Evolutionary conservation across 2,113 vertebrate genomes (phyloP).

Genomic region (Clarias gariepinus): DNA sequence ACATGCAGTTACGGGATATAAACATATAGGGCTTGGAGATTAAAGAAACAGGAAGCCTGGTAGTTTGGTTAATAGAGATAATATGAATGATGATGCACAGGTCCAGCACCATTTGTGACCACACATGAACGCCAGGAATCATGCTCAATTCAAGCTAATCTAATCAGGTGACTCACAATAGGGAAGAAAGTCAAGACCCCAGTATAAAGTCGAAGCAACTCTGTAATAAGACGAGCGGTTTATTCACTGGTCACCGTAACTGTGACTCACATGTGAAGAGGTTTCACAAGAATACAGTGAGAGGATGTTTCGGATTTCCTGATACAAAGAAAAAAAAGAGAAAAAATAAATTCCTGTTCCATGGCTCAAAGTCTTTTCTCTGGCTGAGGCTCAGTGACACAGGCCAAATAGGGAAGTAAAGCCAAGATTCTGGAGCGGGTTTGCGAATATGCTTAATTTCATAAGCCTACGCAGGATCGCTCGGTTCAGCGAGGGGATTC

Average conservation of each 20-base stretch:
- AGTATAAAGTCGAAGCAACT: not conserved
- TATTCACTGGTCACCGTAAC: not conserved
- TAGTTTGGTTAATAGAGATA: not conserved
- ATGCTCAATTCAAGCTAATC: not conserved
- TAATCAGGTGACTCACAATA: conserved; percentile 12
- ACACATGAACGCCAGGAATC: not conserved
- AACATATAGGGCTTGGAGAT: not conserved
- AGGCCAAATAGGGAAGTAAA: conserved; percentile 21
- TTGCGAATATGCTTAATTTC: conserved; percentile 18
- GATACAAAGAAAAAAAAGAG: not conserved
- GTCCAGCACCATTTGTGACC: not conserved
- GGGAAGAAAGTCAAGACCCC: not conserved
- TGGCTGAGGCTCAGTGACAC: conserved; percentile 9
- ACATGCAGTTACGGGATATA: not conserved
- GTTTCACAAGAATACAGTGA: not conserved
- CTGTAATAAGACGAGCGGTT: not conserved
- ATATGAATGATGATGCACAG: not conserved
- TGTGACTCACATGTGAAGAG: not conserved
- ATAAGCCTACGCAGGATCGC: conserved; percentile 5
- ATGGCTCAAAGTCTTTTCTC: conserved; percentile 18
- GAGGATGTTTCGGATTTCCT: conserved; percentile 36
- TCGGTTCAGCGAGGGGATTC: conserved; percentile 20
- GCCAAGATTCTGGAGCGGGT: conserved; percentile 25
- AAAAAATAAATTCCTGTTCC: conserved; percentile 9
- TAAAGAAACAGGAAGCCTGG: not conserved